Evolutionary conservation across 2,888 invertebrate genomes (phyloP).

Genomic region (Odontocerum albicorne): DNA sequence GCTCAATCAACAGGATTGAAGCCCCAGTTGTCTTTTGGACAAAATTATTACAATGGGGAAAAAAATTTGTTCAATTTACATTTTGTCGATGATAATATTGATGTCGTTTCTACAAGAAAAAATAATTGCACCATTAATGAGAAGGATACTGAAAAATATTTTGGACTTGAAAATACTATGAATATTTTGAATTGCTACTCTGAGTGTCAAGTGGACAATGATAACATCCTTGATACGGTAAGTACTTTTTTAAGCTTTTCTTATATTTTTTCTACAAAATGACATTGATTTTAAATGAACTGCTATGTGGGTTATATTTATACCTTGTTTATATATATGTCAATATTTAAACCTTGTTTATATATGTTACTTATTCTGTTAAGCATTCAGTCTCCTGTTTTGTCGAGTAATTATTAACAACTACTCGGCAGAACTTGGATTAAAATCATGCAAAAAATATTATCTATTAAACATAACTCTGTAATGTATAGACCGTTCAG

Average conservation of each 20-base stretch:
- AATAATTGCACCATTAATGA: not conserved
- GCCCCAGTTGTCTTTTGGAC: not conserved
- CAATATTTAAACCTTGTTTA: no score
- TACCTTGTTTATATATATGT: no score
- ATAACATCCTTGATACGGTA: constrained; percentile 22
- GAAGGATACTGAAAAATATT: not conserved
- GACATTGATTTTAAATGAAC: not conserved
- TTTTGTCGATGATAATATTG: not conserved
- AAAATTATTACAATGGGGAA: not conserved
- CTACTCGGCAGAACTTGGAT: no score
- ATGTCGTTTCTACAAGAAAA: not conserved
- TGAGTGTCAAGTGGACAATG: constrained; percentile 13
- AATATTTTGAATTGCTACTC: constrained; percentile 14
- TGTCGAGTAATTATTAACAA: no score
- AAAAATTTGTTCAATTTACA: not conserved
- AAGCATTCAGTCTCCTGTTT: no score
- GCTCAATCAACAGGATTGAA: constrained; percentile 1
- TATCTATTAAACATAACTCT: no score
- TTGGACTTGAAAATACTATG: not conserved
- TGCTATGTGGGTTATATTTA: no score
- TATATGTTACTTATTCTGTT: no score
- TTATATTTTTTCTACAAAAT: not conserved
- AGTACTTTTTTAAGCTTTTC: no score
- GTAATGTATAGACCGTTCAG: no score
- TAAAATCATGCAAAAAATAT: no score